Evolutionary conservation across 1,140 invertebrate genomes (phyloP).

Genomic region (Hyles vespertilio): DNA sequence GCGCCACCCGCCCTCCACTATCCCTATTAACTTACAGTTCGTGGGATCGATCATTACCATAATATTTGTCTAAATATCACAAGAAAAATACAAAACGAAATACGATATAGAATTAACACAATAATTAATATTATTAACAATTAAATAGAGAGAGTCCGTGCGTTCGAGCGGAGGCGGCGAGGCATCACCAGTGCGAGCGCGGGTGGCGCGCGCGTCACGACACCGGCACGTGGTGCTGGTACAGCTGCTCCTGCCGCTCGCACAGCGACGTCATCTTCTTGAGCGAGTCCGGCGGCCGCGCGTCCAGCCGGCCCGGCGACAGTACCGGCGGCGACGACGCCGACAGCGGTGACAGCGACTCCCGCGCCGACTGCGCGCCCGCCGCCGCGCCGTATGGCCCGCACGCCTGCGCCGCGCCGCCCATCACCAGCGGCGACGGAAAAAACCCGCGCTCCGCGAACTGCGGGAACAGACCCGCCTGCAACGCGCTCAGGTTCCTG

Average conservation of each 20-base stretch:
- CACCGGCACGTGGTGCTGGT: constrained; percentile 74
- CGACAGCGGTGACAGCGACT: constrained; percentile 68
- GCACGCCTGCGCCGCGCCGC: constrained; percentile 41
- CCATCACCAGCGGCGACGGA: constrained; percentile 62
- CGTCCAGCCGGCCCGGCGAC: constrained; percentile 62
- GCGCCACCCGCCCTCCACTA: constrained; percentile 43
- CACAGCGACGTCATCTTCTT: constrained; percentile 75
- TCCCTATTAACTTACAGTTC: constrained; percentile 70
- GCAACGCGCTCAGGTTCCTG: constrained; percentile 57
- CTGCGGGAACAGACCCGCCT: constrained; percentile 59
- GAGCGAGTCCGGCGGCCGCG: constrained; percentile 63
- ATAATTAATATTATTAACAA: constrained; percentile 73
- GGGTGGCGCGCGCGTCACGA: constrained; percentile 65
- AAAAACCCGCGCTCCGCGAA: constrained; percentile 62
- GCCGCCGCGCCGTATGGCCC: constrained; percentile 56
- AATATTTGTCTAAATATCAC: constrained; percentile 75
- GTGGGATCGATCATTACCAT: constrained; percentile 65
- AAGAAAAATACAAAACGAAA: constrained; percentile 74
- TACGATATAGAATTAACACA: constrained; percentile 70
- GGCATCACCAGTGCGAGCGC: constrained; percentile 59
- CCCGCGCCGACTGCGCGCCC: constrained; percentile 58
- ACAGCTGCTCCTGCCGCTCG: constrained; percentile 73
- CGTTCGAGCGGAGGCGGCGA: constrained; percentile 37
- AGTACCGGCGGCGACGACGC: constrained; percentile 72
- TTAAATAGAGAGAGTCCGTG: constrained; percentile 59